Base-by-base conservation (phyloP, 2,113 vertebrate species). In the Saguinus imperator region DNA sequence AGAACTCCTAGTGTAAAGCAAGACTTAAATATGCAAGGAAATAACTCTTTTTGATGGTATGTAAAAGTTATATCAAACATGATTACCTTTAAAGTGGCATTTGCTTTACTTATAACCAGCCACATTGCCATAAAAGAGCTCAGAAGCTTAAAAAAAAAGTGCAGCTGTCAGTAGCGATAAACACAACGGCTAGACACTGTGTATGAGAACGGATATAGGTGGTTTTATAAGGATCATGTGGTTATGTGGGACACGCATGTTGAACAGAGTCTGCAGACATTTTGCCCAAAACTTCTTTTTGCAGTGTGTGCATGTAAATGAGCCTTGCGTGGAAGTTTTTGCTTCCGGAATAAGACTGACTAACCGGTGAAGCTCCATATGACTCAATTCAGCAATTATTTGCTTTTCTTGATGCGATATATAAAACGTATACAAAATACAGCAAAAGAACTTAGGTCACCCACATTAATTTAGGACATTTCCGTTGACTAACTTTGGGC, bases 281-380 rank as follows among this genome's bases (percentile, higher is more conserved):
- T 84, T 96, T 37, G 82, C 75, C 96, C 88, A 57, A 97, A 52
- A 1, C 97, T 98, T 98, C 98, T 98, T 98, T 96, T 97, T 97
- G 95, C 64, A 96, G 79, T 40, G 81, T 90, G 81, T 32, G 11
- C 82, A 92, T 95, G 45, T 79, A 89, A 87, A 75, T 7, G 70
- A 86, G 91, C 52, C 93, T 95, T 87, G 82, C 21, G 68, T 97
- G 98, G 97, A 98, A 98, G 97, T 79, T 92, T 95, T 87, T 91
- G 91, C 91, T 98, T 98, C 97, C 98, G 82, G 43, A 94, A 97
- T 88, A 96, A 82, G 72, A 93, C 1, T 97, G 96, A 98, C 96
- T 97, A 97, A 98, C 94, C 76, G 83, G 89, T 48, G 20, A 21
- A 32, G 95, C 13, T 92, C 45, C 1, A 0, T 23, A 95, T 97